A percentile compares a stretch with the other conserved stretches of the same genome.
phyloP scores from a whole-genome alignment of 2,888 invertebrate species.

The Drosophila quinaria region DNA sequence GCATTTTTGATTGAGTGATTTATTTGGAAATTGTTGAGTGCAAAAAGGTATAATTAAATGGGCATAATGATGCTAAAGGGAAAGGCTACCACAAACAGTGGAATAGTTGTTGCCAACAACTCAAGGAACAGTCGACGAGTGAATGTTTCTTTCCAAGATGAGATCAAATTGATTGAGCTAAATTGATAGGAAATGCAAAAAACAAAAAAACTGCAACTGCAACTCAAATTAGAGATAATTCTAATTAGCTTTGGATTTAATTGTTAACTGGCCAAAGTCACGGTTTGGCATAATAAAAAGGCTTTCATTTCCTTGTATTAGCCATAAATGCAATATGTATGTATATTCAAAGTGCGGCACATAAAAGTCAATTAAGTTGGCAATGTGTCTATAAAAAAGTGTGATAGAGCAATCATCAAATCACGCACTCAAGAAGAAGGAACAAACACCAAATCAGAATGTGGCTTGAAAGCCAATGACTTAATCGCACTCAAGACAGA shows the following conservation, averaged over 20 bases:
- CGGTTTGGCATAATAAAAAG: constrained; percentile 18
- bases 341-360: constrained; percentile 31
- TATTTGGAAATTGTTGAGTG: constrained; percentile 77
- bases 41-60: constrained; percentile 80
- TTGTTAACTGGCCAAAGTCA: constrained; percentile 5
- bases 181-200: constrained; percentile 15
- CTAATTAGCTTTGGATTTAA: constrained; percentile 6
- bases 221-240: constrained; percentile 5
- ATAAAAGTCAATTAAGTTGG: constrained; percentile 60
- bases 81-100: constrained; percentile 62
- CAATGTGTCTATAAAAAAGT: constrained; percentile 58
- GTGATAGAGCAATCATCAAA: constrained; percentile 68
- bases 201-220: constrained; percentile 8
- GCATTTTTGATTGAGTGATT: constrained; percentile 80
- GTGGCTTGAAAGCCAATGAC: constrained; percentile 57
- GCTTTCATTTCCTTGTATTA: constrained; percentile 29
- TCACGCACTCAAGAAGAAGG: constrained; percentile 51
- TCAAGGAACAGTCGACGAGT: constrained; percentile 1
- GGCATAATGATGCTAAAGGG: constrained; percentile 77
- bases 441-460: constrained; percentile 45
- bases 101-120: constrained; percentile 30
- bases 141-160: constrained; percentile 31
- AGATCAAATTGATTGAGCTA: constrained; percentile 22
- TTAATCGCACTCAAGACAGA: constrained; percentile 52
- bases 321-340: constrained; percentile 15